Percentiles rank a stretch among this genome's conserved stretches.
These are phyloP conservation scores for Neelides sp. DNA, from an alignment of 1,140 invertebrate genomes.

Conservation along the genomic window DNA sequence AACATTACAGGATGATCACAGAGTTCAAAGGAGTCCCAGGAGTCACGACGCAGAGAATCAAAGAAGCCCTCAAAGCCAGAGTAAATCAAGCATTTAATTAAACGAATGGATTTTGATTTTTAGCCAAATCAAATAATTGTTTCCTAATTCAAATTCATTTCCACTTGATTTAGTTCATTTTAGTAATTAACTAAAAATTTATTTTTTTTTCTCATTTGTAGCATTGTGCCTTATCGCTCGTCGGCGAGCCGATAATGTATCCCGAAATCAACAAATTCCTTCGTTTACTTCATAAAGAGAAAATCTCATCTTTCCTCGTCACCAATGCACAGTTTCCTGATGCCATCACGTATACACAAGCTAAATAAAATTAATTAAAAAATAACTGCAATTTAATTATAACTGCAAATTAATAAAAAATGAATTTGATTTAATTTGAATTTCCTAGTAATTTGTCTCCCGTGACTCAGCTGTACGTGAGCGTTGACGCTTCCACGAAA, in stretches of 20 bases:
- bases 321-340: conserved; percentile 55
- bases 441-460: conserved; percentile 40
- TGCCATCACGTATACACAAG: conserved; percentile 39
- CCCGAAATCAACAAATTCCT: conserved; percentile 50
- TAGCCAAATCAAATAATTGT: too few relatives aligned
- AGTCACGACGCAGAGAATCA: conserved; percentile 42
- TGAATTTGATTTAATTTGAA: conserved; percentile 8
- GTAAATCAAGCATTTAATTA: too few relatives aligned
- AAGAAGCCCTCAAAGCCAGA: conserved; percentile 41
- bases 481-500: conserved; percentile 50
- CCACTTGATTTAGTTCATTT: not conserved
- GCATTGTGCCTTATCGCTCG: conserved; percentile 52
- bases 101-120: too few relatives aligned
- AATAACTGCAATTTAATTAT: too few relatives aligned
- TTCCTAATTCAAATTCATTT: too few relatives aligned
- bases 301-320: conserved; percentile 49
- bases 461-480: conserved; percentile 53
- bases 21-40: conserved; percentile 46
- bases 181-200: conserved; percentile 8
- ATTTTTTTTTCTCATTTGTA: conserved; percentile 6
- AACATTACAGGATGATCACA: conserved; percentile 50
- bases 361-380: too few relatives aligned
- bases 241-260: conserved; percentile 57
- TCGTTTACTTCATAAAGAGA: conserved; percentile 41
- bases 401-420: too few relatives aligned